These are phyloP conservation scores for Drosophila barbarae DNA, from an alignment of 2,888 invertebrate genomes.

Conservation along the genomic window DNA sequence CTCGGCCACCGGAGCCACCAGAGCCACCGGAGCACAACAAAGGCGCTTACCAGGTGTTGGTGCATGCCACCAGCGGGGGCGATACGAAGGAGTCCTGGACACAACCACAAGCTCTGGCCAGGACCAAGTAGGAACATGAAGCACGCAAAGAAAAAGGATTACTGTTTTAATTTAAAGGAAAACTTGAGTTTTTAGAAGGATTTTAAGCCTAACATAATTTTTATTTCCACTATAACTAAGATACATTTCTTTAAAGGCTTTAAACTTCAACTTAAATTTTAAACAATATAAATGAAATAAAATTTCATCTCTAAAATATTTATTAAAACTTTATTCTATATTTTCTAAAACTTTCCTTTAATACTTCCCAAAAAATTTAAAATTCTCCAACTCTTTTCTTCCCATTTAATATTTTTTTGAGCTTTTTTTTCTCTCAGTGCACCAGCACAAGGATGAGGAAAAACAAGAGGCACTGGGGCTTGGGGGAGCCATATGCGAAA, in stretches of 20 bases:
- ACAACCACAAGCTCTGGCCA: constrained; percentile 50
- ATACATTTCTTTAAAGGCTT: neutral
- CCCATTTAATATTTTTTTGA: neutral
- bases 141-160: neutral
- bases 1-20: constrained; percentile 36
- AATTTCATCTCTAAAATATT: too few species aligned
- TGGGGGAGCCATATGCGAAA: constrained; percentile 60
- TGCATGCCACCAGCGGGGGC: constrained; percentile 21
- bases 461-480: constrained; percentile 21
- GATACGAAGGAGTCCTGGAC: constrained; percentile 12
- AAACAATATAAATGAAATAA: neutral
- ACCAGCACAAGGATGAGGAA: constrained; percentile 8
- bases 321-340: neutral
- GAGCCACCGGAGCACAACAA: constrained; percentile 36
- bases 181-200: neutral
- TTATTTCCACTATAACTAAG: neutral
- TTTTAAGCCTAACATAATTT: neutral
- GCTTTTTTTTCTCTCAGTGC: constrained; percentile 4
- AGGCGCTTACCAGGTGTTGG: constrained; percentile 56
- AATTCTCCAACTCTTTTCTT: neutral
- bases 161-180: neutral
- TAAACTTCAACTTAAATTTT: neutral
- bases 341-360: neutral
- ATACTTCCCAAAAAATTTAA: neutral
- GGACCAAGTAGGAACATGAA: constrained; percentile 20